Evolutionary conservation across 2,888 invertebrate species (phyloP).

Genomic region (Leucophenga maculata): DNA sequence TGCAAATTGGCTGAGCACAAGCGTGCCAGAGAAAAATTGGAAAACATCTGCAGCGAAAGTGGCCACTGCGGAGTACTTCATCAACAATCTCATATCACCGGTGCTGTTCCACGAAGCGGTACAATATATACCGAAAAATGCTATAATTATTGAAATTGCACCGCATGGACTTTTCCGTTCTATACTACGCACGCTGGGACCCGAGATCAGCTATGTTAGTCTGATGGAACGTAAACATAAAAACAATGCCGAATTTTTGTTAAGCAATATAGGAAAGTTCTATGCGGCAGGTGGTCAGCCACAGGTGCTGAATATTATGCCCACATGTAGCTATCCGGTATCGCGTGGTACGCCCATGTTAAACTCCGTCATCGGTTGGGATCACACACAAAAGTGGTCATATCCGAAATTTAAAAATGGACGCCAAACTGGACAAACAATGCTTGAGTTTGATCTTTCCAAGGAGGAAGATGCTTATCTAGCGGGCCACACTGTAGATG

Average conservation of each 20-base stretch:
- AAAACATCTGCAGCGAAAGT: constrained; percentile 80
- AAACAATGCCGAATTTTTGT: constrained; percentile 82
- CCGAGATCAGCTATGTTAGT: constrained; percentile 84
- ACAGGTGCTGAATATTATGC: constrained; percentile 80
- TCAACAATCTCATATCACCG: constrained; percentile 94
- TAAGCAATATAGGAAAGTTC: constrained; percentile 86
- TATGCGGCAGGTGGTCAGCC: constrained; percentile 88
- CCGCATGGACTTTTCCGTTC: constrained; percentile 96
- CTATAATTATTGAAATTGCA: constrained; percentile 92
- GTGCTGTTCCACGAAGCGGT: constrained; percentile 93
- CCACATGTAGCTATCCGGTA: constrained; percentile 86
- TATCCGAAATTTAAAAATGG: constrained; percentile 83
- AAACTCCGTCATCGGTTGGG: constrained; percentile 90
- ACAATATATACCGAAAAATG: constrained; percentile 86
- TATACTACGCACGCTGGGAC: constrained; percentile 86
- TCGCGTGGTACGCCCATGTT: constrained; percentile 92
- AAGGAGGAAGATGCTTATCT: constrained; percentile 83
- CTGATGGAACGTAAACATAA: constrained; percentile 87
- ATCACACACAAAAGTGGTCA: constrained; percentile 90
- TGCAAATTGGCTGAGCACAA: constrained; percentile 91
- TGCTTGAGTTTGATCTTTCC: constrained; percentile 82
- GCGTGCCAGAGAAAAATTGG: constrained; percentile 90
- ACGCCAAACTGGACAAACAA: constrained; percentile 80
- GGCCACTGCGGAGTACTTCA: constrained; percentile 94
- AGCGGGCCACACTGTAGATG: constrained; percentile 92